Evolutionary conservation across 2,113 vertebrate species (phyloP).

Genomic region (Mesocricetus auratus): DNA sequence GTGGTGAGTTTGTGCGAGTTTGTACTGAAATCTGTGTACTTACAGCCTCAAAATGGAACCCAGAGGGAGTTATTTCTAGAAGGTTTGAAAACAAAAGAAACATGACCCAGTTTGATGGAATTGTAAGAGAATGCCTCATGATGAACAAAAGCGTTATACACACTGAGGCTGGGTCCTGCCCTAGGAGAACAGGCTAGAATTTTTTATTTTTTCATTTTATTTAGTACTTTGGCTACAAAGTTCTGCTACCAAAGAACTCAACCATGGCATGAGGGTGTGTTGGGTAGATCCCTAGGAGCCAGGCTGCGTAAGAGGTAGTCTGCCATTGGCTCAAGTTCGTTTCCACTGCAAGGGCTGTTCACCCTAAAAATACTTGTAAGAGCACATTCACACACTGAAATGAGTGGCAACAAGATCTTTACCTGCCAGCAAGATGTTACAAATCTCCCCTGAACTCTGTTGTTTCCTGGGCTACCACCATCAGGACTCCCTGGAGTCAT

Average conservation of each 20-base stretch:
- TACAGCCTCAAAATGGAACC: not conserved
- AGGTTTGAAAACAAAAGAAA: not conserved
- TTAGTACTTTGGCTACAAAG: not conserved
- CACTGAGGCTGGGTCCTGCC: not conserved
- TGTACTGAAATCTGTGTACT: not conserved
- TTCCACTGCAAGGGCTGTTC: not conserved
- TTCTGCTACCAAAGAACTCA: conserved; percentile 34
- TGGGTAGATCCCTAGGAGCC: not conserved
- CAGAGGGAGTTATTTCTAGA: not conserved
- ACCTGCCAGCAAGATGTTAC: not conserved
- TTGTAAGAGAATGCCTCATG: conserved; percentile 32
- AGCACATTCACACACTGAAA: not conserved
- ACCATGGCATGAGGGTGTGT: not conserved
- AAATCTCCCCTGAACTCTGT: not conserved
- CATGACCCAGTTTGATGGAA: not conserved
- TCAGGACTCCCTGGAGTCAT: not conserved
- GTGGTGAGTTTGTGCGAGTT: not conserved
- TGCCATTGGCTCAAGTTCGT: not conserved
- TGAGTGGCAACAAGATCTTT: not conserved
- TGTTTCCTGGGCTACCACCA: not conserved
- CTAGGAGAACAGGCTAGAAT: not conserved
- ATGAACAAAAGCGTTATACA: not conserved
- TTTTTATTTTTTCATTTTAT: not conserved
- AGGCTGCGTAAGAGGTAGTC: not conserved
- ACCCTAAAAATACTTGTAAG: not conserved